Evolutionary conservation across 2,113 vertebrate genomes (phyloP).

Genomic region (Mixornis gularis): DNA sequence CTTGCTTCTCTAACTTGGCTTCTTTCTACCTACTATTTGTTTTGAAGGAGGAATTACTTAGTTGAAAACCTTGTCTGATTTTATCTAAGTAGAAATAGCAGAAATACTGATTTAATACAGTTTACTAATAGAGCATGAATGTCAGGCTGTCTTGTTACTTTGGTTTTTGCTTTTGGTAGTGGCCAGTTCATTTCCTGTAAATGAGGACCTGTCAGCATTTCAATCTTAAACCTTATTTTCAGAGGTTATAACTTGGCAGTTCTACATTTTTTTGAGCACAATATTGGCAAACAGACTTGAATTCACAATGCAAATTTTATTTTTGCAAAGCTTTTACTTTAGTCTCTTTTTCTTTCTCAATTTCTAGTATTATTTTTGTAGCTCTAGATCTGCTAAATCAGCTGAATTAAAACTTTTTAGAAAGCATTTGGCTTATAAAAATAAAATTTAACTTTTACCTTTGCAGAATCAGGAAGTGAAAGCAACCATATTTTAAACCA

Average conservation of each 20-base stretch:
- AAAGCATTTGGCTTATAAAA: not conserved
- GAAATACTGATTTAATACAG: not conserved
- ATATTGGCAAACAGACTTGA: not conserved
- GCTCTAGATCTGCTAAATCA: not conserved
- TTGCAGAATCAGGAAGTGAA: not conserved
- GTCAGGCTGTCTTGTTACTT: not conserved
- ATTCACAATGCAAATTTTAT: not conserved
- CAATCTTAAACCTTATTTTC: not conserved
- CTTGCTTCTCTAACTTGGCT: not conserved
- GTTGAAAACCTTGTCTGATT: not conserved
- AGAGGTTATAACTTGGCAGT: slow-evolving; percentile 7
- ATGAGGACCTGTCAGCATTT: slow-evolving; percentile 8
- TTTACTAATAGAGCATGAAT: not conserved
- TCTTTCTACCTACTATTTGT: not conserved
- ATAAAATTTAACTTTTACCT: not conserved
- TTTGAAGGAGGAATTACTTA: not conserved
- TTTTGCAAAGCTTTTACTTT: not conserved
- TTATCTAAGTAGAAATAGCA: not conserved
- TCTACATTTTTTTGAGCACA: not conserved
- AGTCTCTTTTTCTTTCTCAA: not conserved
- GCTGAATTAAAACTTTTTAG: slow-evolving; percentile 5
- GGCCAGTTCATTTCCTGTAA: not conserved
- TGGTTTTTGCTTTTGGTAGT: not conserved
- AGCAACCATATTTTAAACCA: not conserved
- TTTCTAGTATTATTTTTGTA: slow-evolving; percentile 11